Conservation (phyloP, 2,113 vertebrate genomes). For the Microcebus lehilahytsara region DNA sequence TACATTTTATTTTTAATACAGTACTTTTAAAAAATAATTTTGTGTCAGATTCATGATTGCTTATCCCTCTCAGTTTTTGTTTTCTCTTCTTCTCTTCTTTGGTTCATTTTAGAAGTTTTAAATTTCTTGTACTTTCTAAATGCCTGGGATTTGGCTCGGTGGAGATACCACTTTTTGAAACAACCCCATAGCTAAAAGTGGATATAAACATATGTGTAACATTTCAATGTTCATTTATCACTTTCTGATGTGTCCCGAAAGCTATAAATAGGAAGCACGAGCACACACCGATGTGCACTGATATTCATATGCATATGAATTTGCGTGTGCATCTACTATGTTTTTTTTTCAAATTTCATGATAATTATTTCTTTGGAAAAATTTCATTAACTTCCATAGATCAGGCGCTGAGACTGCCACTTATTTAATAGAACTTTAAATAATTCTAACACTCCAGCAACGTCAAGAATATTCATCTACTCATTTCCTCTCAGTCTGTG, state of each 20-base stretch:
- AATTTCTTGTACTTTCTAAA: constrained; percentile 68
- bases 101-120: constrained; percentile 44
- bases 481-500: not conserved
- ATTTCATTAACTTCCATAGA: constrained; percentile 59
- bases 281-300: accelerated
- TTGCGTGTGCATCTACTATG: not conserved
- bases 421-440: constrained; percentile 61
- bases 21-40: not conserved
- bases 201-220: constrained; percentile 76
- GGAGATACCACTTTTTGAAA: constrained; percentile 57
- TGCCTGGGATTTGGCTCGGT: constrained; percentile 68
- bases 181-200: constrained; percentile 62
- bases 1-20: not conserved
- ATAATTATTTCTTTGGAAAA: constrained; percentile 57
- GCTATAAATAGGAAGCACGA: constrained; percentile 53
- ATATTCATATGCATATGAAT: not conserved
- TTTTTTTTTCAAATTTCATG: constrained; percentile 26
- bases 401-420: not conserved
- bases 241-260: constrained; percentile 45
- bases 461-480: constrained; percentile 49
- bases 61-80: not conserved
- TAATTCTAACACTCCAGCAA: constrained; percentile 51
- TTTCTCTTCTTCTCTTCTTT: not conserved
- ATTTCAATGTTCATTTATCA: constrained; percentile 74
- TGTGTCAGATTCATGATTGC: not conserved